These are phyloP conservation scores for Tringa solitaria DNA, from an alignment of 2,113 vertebrate genomes.

Conservation along the genomic window DNA sequence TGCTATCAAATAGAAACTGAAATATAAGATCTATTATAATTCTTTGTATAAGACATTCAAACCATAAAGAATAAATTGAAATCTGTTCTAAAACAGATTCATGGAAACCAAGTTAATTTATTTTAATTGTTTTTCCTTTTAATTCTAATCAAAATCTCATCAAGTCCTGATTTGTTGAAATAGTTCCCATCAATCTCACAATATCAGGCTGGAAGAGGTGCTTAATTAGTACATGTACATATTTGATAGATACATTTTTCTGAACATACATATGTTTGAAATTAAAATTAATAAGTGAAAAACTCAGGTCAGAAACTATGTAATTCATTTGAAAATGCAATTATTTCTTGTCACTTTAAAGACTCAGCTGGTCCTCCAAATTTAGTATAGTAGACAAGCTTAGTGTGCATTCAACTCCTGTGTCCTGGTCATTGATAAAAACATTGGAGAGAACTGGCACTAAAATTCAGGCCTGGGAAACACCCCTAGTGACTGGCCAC, in stretches of 20 bases:
- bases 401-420: neutral
- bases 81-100: neutral
- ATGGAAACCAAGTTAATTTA: neutral
- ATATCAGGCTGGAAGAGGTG: neutral
- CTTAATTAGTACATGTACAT: neutral
- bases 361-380: neutral
- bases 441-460: neutral
- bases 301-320: neutral
- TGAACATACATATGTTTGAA: neutral
- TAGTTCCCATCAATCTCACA: neutral
- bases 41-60: neutral
- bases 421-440: neutral
- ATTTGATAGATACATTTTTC: neutral
- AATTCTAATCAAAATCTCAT: neutral
- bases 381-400: neutral
- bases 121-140: neutral
- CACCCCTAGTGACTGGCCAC: neutral
- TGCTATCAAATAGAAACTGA: neutral
- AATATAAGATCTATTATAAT: neutral
- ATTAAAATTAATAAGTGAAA: neutral
- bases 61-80: neutral
- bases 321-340: neutral
- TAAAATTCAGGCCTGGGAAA: neutral
- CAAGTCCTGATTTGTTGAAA: neutral
- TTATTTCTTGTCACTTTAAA: neutral